phyloP scores from a whole-genome alignment of 2,113 vertebrate genomes.

The Taxidea taxus region DNA sequence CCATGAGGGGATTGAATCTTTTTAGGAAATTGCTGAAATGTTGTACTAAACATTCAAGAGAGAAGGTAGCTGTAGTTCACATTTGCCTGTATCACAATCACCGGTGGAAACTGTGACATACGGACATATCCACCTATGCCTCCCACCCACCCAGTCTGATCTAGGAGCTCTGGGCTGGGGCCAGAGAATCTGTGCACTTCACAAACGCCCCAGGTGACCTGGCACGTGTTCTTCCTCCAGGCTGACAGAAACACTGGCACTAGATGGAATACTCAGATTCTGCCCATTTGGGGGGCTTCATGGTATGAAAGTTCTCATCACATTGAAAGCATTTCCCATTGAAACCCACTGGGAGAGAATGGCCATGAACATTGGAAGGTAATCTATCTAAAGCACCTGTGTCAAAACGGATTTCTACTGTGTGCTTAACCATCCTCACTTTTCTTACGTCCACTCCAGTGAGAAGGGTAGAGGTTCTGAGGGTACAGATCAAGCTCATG shows the following conservation, averaged over 20 bases:
- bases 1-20: background rate
- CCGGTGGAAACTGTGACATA: background rate
- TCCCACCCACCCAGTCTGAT: background rate
- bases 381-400: background rate
- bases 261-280: background rate
- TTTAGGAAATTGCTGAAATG: background rate
- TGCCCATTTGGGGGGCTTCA: background rate
- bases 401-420: background rate
- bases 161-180: background rate
- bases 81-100: background rate
- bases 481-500: background rate
- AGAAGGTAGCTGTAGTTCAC: background rate
- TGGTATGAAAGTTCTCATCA: background rate
- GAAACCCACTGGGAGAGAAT: background rate
- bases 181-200: background rate
- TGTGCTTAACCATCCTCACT: background rate
- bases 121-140: too few species aligned
- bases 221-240: background rate
- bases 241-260: background rate
- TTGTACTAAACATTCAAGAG: background rate
- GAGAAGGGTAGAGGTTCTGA: background rate
- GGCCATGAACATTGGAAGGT: background rate
- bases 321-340: background rate
- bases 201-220: background rate
- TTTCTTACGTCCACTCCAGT: background rate